Evolutionary conservation across 37 sponge, comb jelly and placozoan species (phyloP).

Genomic region (Tethya wilhelma): DNA sequence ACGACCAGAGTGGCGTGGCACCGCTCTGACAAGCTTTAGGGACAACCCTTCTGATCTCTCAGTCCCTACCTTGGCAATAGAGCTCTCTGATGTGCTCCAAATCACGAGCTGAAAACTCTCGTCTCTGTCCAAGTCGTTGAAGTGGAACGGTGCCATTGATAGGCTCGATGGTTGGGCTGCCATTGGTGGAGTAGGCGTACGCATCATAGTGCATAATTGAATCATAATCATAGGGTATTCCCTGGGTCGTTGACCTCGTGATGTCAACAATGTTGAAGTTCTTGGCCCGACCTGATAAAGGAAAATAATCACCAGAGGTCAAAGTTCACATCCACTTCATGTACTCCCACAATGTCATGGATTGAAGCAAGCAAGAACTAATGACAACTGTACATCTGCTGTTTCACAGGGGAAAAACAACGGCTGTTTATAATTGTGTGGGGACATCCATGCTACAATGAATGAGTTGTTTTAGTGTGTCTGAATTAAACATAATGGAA

Average conservation of each 20-base stretch:
- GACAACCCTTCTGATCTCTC: not conserved
- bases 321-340: no score
- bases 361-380: no score
- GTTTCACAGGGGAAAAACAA: no score
- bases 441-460: no score
- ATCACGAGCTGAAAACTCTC: slow-evolving; percentile 41
- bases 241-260: slow-evolving; percentile 35
- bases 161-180: slow-evolving; percentile 56
- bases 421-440: no score
- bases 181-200: slow-evolving; percentile 67
- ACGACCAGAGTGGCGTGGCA: no score
- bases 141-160: slow-evolving; percentile 19
- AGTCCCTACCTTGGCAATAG: slow-evolving; percentile 43
- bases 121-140: slow-evolving; percentile 65
- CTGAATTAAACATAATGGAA: no score
- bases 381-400: no score
- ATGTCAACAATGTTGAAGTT: slow-evolving; percentile 57
- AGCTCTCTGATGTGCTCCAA: slow-evolving; percentile 51
- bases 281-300: slow-evolving; percentile 13
- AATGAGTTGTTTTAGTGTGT: no score
- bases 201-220: slow-evolving; percentile 83
- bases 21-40: no score
- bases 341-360: no score
- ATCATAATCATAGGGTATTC: slow-evolving; percentile 66
- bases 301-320: not conserved